These are phyloP conservation scores for Isoperla grammatica DNA, from an alignment of 2,888 invertebrate genomes.

Conservation along the genomic window DNA sequence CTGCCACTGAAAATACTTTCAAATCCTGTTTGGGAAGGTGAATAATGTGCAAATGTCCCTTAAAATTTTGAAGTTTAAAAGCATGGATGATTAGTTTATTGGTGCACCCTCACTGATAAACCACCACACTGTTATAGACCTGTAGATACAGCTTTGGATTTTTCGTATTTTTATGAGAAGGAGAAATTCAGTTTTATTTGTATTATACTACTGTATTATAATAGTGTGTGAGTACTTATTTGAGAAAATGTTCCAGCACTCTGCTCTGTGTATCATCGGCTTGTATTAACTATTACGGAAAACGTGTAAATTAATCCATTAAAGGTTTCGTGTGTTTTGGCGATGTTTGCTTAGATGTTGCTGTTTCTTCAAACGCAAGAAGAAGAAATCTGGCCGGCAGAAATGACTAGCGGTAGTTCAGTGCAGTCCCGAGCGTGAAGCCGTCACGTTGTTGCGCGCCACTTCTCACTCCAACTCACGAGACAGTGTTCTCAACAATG, in stretches of 20 bases:
- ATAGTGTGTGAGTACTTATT: too few relatives aligned
- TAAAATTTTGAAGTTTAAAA: too few relatives aligned
- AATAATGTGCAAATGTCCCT: too few relatives aligned
- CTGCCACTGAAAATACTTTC: too few relatives aligned
- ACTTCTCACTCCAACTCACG: conserved; percentile 59
- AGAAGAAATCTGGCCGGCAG: conserved; percentile 91
- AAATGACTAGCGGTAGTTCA: conserved; percentile 78
- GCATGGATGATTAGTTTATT: too few relatives aligned
- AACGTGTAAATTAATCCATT: conserved; percentile 3
- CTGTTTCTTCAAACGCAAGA: conserved; percentile 98
- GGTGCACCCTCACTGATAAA: too few relatives aligned
- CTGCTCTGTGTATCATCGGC: not conserved
- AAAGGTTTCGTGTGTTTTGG: conserved; percentile 16
- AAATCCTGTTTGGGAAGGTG: too few relatives aligned
- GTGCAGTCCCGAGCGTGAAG: conserved; percentile 59
- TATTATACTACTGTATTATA: too few relatives aligned
- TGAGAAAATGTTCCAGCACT: not conserved
- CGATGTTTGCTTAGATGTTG: conserved; percentile 69
- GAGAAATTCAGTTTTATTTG: too few relatives aligned
- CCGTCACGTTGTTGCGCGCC: conserved; percentile 55
- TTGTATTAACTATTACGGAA: not conserved
- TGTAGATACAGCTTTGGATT: too few relatives aligned
- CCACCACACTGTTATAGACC: too few relatives aligned
- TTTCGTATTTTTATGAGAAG: too few relatives aligned
- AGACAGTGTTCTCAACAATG: conserved; percentile 52